phyloP scores from a whole-genome alignment of 2,113 vertebrate genomes.

The Cyanocitta stelleri region DNA sequence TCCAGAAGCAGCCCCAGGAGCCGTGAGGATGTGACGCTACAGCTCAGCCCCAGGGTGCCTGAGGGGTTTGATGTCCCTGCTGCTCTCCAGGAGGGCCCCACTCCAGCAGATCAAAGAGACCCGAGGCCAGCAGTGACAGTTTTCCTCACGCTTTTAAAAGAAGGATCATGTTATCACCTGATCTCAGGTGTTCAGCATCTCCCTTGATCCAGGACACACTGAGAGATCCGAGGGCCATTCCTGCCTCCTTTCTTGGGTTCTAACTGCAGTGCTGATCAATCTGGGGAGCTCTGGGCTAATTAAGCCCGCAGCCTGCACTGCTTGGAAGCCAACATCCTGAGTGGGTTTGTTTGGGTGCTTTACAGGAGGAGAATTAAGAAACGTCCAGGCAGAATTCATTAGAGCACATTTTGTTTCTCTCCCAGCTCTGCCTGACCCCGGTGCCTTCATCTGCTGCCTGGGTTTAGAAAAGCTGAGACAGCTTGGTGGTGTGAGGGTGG shows the following conservation, averaged over 20 bases:
- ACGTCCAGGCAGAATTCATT: neutral
- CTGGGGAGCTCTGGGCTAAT: neutral
- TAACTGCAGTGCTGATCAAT: neutral
- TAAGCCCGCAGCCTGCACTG: neutral
- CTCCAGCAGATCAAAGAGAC: neutral
- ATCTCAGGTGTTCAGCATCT: neutral
- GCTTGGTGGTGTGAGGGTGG: neutral
- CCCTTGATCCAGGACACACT: neutral
- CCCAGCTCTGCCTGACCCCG: neutral
- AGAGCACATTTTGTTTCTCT: neutral
- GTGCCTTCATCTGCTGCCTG: neutral
- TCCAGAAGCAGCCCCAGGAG: neutral
- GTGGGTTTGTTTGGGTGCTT: neutral
- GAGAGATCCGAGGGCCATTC: neutral
- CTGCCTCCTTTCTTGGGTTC: neutral
- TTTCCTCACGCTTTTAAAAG: neutral
- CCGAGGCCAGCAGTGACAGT: neutral
- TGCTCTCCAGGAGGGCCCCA: neutral
- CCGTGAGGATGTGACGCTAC: neutral
- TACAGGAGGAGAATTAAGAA: neutral
- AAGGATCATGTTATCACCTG: neutral
- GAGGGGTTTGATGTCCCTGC: neutral
- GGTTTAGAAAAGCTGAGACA: neutral
- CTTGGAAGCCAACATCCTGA: neutral
- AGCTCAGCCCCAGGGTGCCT: neutral